Evolutionary conservation across 2,113 vertebrate species (phyloP).

Genomic region (Charadrius vociferus): DNA sequence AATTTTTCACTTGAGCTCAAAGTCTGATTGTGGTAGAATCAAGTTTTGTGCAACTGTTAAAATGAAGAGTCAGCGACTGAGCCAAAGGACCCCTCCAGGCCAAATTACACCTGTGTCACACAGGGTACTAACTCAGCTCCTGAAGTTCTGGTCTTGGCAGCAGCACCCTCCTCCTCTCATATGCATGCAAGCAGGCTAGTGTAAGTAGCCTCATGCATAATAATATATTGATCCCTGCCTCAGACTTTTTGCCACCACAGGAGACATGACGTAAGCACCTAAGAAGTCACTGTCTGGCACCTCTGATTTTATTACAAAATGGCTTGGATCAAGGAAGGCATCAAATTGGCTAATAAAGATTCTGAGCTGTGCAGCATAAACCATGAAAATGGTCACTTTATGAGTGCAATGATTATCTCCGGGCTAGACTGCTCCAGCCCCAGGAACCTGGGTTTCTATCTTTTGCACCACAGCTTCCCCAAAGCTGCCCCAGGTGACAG

Average conservation of each 20-base stretch:
- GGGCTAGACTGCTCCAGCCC: neutral
- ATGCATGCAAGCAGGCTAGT: neutral
- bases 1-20: neutral
- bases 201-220: neutral
- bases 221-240: neutral
- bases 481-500: neutral
- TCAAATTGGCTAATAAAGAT: neutral
- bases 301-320: neutral
- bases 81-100: neutral
- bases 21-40: neutral
- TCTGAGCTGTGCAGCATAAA: neutral
- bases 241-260: neutral
- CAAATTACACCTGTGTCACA: neutral
- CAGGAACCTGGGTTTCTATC: neutral
- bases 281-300: constrained; percentile 4
- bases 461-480: neutral
- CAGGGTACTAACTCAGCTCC: neutral
- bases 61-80: neutral
- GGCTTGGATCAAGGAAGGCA: neutral
- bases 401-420: neutral
- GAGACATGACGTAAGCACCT: constrained; percentile 21
- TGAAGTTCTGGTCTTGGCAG: neutral
- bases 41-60: neutral
- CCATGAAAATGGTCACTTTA: neutral
- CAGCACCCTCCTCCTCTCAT: neutral